Conservation (phyloP, 2,797 vertebrate species). For the Nasua narica region DNA sequence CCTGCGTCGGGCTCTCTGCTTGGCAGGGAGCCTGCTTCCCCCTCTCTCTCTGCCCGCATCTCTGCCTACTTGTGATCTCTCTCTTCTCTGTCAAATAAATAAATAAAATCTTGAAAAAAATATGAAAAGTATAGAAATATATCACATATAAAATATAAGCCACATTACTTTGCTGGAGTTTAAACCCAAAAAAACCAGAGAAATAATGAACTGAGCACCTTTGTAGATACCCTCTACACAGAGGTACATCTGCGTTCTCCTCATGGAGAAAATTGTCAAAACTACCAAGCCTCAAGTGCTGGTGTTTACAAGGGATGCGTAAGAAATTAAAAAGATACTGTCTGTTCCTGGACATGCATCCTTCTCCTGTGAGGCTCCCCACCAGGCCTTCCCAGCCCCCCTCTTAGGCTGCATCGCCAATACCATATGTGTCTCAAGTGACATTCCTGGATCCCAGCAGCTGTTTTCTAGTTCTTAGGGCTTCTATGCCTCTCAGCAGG, state of each 20-base stretch:
- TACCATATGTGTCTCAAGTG: not conserved
- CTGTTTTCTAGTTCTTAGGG: not conserved
- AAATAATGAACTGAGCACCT: not conserved
- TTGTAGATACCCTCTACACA: not conserved
- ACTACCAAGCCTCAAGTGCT: not conserved
- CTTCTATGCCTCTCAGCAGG: not conserved
- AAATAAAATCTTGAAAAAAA: too few relatives aligned
- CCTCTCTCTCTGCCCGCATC: too few relatives aligned
- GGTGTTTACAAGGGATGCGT: not conserved
- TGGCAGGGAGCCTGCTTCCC: too few relatives aligned
- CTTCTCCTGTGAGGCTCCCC: not conserved
- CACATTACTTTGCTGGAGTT: not conserved
- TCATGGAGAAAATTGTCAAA: not conserved
- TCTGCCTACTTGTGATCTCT: too few relatives aligned
- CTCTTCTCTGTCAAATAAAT: too few relatives aligned
- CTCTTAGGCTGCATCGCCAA: not conserved
- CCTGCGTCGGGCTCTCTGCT: too few relatives aligned
- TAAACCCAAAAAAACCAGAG: not conserved
- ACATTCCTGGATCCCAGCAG: not conserved
- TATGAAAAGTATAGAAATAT: not conserved
- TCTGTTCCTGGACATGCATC: not conserved
- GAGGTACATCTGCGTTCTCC: not conserved
- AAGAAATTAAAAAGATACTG: not conserved
- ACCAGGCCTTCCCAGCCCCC: not conserved
- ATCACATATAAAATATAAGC: not conserved